Conservation (phyloP, 2,888 invertebrate genomes). For the Hypercompe scribonia region DNA sequence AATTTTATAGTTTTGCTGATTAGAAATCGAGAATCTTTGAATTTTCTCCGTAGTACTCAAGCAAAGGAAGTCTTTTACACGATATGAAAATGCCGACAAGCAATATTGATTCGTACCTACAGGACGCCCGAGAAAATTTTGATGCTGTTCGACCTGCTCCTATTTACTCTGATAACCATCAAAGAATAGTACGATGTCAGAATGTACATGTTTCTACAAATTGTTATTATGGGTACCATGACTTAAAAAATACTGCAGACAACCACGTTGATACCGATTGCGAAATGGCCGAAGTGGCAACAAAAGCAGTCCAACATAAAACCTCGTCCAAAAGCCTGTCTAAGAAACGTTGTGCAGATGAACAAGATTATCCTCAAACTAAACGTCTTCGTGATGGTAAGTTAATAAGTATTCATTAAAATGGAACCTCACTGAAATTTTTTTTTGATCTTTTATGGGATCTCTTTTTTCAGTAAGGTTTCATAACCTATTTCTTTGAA, state of each 20-base stretch:
- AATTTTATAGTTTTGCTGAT: background rate
- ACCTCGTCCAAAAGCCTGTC: constrained; percentile 59
- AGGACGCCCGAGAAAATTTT: constrained; percentile 81
- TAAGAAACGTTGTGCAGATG: constrained; percentile 79
- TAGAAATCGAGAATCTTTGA: background rate
- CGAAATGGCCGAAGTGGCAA: constrained; percentile 75
- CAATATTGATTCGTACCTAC: constrained; percentile 75
- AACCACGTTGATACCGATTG: constrained; percentile 68
- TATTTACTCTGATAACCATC: constrained; percentile 72
- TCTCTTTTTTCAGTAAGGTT: constrained; percentile 71
- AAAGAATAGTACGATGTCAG: constrained; percentile 75
- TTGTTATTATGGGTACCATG: constrained; percentile 85
- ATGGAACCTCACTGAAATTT: constrained; percentile 68
- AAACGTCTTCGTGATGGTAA: constrained; percentile 83
- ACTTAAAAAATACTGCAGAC: constrained; percentile 62
- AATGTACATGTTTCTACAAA: constrained; percentile 83
- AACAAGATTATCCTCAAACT: constrained; percentile 68
- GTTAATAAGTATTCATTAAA: constrained; percentile 55
- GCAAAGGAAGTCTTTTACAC: background rate
- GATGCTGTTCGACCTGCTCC: constrained; percentile 80
- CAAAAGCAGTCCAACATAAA: constrained; percentile 44
- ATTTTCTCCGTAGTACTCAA: background rate
- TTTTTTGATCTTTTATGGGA: constrained; percentile 25
- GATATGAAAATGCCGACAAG: constrained; percentile 74
- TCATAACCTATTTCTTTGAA: constrained; percentile 43